phyloP scores from a whole-genome alignment of 1,140 invertebrate genomes.

The Pogonognathellus flavescens region DNA sequence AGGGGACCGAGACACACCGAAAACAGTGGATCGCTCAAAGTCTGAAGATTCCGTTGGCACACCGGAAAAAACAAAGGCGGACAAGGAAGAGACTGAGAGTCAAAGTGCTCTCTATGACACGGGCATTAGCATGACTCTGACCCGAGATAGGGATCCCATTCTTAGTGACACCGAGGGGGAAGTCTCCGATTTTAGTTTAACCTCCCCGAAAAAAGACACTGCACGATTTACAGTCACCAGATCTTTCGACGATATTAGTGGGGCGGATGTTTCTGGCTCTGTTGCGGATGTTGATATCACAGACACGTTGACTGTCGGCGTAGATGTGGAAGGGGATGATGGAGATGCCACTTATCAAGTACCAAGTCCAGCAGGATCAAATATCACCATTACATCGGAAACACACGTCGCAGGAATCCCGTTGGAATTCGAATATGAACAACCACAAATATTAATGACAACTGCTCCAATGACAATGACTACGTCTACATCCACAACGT shows the following conservation, averaged over 20 bases:
- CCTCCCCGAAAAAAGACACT: conserved; percentile 63
- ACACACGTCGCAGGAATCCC: conserved; percentile 45
- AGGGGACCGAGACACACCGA: conserved; percentile 51
- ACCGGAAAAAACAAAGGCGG: conserved; percentile 63
- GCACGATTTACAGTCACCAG: conserved; percentile 13
- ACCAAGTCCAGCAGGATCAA: conserved; percentile 60
- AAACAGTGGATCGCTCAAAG: conserved; percentile 63
- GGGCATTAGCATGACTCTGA: conserved; percentile 64
- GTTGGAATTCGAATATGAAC: conserved; percentile 55
- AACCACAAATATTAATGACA: not conserved
- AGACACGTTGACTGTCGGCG: conserved; percentile 1
- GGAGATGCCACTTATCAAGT: conserved; percentile 53
- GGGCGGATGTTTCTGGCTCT: conserved; percentile 37
- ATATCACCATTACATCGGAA: conserved; percentile 56
- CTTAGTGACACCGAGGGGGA: conserved; percentile 65
- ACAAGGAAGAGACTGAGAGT: conserved; percentile 62
- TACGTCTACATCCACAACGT: not conserved
- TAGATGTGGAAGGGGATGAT: not conserved
- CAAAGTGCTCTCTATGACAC: conserved; percentile 63
- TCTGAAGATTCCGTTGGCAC: conserved; percentile 64
- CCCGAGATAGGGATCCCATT: conserved; percentile 60
- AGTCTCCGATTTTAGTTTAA: conserved; percentile 63
- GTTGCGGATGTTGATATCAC: conserved; percentile 21
- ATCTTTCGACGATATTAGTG: conserved; percentile 52
- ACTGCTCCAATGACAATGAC: not conserved